Evolutionary conservation across 2,113 vertebrate genomes (phyloP).

Genomic region (Nyctibius bracteatus): DNA sequence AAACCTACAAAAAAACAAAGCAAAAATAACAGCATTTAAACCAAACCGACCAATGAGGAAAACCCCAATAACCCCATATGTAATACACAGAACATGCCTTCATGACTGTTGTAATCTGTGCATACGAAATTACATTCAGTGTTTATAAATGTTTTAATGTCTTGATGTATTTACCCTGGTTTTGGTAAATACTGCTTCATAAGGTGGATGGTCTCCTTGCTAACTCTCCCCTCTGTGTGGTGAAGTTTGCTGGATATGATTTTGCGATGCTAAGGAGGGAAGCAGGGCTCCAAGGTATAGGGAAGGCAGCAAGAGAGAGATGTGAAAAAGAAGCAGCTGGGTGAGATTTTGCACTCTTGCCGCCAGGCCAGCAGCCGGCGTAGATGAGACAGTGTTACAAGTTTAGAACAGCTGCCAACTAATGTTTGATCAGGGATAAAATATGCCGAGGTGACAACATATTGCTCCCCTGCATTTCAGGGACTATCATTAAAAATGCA

Average conservation of each 20-base stretch:
- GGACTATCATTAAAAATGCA: slow-evolving; percentile 90
- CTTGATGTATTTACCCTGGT: background rate
- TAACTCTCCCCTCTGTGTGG: background rate
- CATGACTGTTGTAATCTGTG: background rate
- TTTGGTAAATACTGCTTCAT: background rate
- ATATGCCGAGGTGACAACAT: slow-evolving; percentile 91
- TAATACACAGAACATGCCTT: background rate
- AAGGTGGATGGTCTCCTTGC: background rate
- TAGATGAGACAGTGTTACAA: slow-evolving; percentile 85
- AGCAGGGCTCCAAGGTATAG: background rate
- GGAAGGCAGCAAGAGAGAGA: background rate
- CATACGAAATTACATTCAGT: background rate
- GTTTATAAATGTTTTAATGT: background rate
- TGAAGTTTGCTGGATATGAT: background rate
- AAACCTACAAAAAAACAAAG: background rate
- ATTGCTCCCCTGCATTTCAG: slow-evolving; percentile 86
- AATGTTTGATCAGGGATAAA: slow-evolving; percentile 95
- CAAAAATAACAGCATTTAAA: background rate
- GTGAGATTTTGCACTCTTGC: slow-evolving; percentile 72
- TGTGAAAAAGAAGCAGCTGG: slow-evolving; percentile 57
- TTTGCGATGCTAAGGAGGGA: background rate
- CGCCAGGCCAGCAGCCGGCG: slow-evolving; percentile 70
- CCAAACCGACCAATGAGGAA: background rate
- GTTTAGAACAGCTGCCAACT: slow-evolving; percentile 86
- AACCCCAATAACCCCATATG: rapidly evolving